Base-by-base conservation (phyloP, 2,797 vertebrate genomes). In the Trematomus bernacchii region DNA sequence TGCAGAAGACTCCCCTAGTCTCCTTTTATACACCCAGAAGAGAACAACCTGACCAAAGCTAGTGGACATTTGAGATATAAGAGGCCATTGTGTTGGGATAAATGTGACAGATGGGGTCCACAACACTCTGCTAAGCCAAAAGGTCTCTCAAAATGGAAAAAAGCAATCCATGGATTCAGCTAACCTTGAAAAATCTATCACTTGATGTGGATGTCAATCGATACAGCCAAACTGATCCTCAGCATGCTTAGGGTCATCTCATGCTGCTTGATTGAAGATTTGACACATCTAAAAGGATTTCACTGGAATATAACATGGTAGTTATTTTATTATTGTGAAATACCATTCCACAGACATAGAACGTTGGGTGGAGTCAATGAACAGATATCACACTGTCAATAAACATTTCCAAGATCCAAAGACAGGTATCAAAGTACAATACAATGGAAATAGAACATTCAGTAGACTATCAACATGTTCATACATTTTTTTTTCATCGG, bases 261-360 rank as follows among this genome's bases (percentile, higher is more conserved):
- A 2, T 50, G 23, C 55, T 40, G 19, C 1, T 19, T 6, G n/a
- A 66, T 14, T 18, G 65, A 68, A 14, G 66, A 57, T 30, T 57
- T 51, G 33, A 64, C n/a, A 15, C 62, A 68, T 51, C 0, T 3
- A 70, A 64, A 62, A 65, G 50, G 0, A 48, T 58, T 55, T 66
- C 21, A 47, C 3, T 5, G 19, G 71, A 53, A 61, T 44, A 40
- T 46, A n/a, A 60, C 52, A 33, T 71, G 70, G 76, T 85, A 62
- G 71, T 78, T 70, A 71, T 82, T 87, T 92, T 92, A 95, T 94
- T 95, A 51, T 84, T 91, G 84, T 91, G 85, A 94, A 91, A 91
- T 88, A 92, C 80, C 79, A 79, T 90, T 88, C 81, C 91, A 95
- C 90, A 88, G 85, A 93, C 90, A 92, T 60, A 91, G 85, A 87